Conservation (phyloP, 2,113 vertebrate genomes). For the Trichechus manatus region DNA sequence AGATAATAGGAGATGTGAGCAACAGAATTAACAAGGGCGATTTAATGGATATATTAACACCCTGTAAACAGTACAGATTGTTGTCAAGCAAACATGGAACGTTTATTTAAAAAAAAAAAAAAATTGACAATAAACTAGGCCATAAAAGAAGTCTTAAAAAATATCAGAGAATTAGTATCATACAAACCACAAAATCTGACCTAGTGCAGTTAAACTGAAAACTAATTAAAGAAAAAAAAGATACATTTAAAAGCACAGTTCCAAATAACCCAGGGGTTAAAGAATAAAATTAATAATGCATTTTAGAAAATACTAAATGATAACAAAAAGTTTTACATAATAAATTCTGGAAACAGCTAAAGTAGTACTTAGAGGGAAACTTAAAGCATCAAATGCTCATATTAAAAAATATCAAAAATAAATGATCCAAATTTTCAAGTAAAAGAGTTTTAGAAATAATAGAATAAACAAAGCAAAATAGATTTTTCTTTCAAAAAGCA, state of each 20-base stretch:
- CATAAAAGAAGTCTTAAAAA: slow-evolving; percentile 40
- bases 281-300: slow-evolving; percentile 44
- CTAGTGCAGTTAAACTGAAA: slow-evolving; percentile 35
- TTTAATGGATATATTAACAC: neutral
- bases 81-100: slow-evolving; percentile 50
- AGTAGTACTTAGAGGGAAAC: slow-evolving; percentile 1
- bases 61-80: neutral
- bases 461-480: slow-evolving; percentile 52
- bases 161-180: slow-evolving; percentile 46
- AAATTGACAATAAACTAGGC: neutral
- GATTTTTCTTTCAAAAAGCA: neutral
- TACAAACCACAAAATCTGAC: slow-evolving; percentile 28
- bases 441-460: slow-evolving; percentile 45
- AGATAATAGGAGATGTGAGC: neutral
- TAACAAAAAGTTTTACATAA: neutral
- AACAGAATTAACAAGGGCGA: slow-evolving; percentile 5
- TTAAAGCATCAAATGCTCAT: neutral
- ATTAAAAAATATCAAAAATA: slow-evolving; percentile 18
- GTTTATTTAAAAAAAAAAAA: slow-evolving; percentile 12
- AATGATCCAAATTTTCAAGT: slow-evolving; percentile 22
- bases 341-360: slow-evolving; percentile 44
- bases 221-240: slow-evolving; percentile 17
- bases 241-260: slow-evolving; percentile 24
- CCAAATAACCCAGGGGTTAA: slow-evolving; percentile 38
- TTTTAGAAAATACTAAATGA: slow-evolving; percentile 14